Base-by-base conservation (phyloP, 2,888 invertebrate species). In the Magallana nippona region DNA sequence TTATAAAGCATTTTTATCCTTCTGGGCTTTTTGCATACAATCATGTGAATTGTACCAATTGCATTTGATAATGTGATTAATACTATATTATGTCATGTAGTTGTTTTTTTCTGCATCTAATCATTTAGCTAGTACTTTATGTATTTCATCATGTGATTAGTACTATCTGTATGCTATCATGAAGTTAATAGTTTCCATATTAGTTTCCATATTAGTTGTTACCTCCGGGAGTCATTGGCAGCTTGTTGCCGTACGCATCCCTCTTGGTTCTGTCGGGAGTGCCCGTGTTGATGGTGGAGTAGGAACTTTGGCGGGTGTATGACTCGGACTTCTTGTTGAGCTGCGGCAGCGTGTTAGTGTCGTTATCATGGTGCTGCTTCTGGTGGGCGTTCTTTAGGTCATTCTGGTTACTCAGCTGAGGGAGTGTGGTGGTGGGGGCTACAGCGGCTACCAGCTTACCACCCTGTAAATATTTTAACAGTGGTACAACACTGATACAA, bases 201-300 rank as follows among this genome's bases (percentile, higher is more conserved):
- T n/a, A n/a, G n/a, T n/a, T n/a, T n/a, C n/a, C n/a, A n/a, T n/a
- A n/a, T n/a, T n/a, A 8, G 44, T 44, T 8, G 8, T 44, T 90
- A 96, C 96, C 96, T 91, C 95, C 95, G 55, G 96, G 95, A 8
- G 95, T 95, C 89, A 96, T 95, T 1, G 95, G 95, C 79, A 95
- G 94, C 81, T 95, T 91, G 78, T 94, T 93, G 5, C 95, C 94
- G 88, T 94, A 94, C 57, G 93, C 93, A 88, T 95, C 94, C 80
- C 91, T 84, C 85, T 91, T 92, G 81, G 87, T 87, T 57, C 90
- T 83, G 78, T 91, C 91, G 17, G 88, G 89, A 1, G 88, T 88
- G 15, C 88, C 90, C 22, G 87, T 86, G 15, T 88, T 88, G 19
- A 86, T 84, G 57, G 88, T 87, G 56, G 89, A 87, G 83, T 87